phyloP scores from a whole-genome alignment of 1,140 invertebrate species.

The Maconellicoccus hirsutus region DNA sequence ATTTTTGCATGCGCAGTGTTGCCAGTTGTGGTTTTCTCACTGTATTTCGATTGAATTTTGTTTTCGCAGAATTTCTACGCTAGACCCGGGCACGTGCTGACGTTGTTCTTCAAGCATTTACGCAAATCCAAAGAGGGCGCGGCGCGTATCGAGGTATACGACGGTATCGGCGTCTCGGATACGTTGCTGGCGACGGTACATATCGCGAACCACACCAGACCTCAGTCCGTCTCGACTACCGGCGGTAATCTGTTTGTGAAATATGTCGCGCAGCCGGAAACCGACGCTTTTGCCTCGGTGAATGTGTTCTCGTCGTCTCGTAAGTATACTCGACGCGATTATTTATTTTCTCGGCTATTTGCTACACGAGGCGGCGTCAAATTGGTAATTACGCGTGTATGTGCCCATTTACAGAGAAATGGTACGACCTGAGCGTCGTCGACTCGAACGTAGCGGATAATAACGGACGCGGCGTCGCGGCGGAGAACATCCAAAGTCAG shows the following conservation, averaged over 20 bases:
- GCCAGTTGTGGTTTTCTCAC: not conserved
- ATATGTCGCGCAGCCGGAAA: constrained; percentile 54
- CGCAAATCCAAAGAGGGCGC: constrained; percentile 59
- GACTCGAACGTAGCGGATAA: constrained; percentile 76
- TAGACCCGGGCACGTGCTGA: constrained; percentile 60
- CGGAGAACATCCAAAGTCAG: constrained; percentile 71
- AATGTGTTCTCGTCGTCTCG: constrained; percentile 59
- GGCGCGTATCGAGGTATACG: constrained; percentile 59
- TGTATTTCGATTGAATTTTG: constrained; percentile 23
- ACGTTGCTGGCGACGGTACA: constrained; percentile 52
- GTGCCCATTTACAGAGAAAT: constrained; percentile 46
- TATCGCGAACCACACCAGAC: constrained; percentile 64
- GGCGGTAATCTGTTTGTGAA: constrained; percentile 61
- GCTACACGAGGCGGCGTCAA: no score
- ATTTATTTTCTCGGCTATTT: not conserved
- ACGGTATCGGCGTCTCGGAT: constrained; percentile 56
- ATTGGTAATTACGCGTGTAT: not conserved
- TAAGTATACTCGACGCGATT: constrained; percentile 31
- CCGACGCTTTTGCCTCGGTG: constrained; percentile 58
- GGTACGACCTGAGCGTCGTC: constrained; percentile 75
- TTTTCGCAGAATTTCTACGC: constrained; percentile 53
- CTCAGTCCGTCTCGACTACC: constrained; percentile 69
- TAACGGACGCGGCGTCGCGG: constrained; percentile 78
- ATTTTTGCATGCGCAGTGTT: not conserved
- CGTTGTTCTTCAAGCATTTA: constrained; percentile 68